Percentiles rank a stretch among this genome's conserved stretches.
Evolutionary conservation across 2,797 vertebrate species (phyloP).

Genomic region (Enteromius radiatus): DNA sequence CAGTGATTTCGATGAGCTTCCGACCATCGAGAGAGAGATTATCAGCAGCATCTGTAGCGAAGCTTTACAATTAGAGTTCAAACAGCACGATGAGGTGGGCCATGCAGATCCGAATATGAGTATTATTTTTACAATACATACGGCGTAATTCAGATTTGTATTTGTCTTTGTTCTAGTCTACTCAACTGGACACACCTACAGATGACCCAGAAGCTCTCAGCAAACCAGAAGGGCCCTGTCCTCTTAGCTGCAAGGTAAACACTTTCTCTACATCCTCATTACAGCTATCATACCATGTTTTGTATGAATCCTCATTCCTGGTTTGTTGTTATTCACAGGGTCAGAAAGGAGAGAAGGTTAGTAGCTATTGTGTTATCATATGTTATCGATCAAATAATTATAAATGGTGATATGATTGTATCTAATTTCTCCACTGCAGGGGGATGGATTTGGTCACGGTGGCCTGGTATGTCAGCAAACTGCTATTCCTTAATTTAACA

Average conservation of each 20-base stretch:
- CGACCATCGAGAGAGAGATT: slow-evolving; percentile 83
- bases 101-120: not conserved
- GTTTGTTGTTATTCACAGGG: slow-evolving; percentile 73
- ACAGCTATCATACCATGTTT: not conserved
- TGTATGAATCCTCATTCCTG: not conserved
- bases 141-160: not conserved
- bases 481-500: not conserved
- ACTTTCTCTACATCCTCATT: not conserved
- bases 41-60: slow-evolving; percentile 82
- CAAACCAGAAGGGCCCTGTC: slow-evolving; percentile 78
- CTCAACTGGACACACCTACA: slow-evolving; percentile 77
- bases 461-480: slow-evolving; percentile 76
- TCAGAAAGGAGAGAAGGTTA: slow-evolving; percentile 85
- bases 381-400: not conserved
- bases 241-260: slow-evolving; percentile 77
- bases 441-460: slow-evolving; percentile 74
- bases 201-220: slow-evolving; percentile 70
- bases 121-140: not conserved
- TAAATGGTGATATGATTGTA: not conserved
- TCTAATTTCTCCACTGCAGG: slow-evolving; percentile 67
- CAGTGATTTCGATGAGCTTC: slow-evolving; percentile 85
- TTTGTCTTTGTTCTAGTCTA: slow-evolving; percentile 59
- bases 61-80: slow-evolving; percentile 69
- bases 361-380: slow-evolving; percentile 30
- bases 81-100: slow-evolving; percentile 70